Conservation (phyloP, 37 sponge, comb jelly and placozoan genomes). For the Eunapius fragilis region DNA sequence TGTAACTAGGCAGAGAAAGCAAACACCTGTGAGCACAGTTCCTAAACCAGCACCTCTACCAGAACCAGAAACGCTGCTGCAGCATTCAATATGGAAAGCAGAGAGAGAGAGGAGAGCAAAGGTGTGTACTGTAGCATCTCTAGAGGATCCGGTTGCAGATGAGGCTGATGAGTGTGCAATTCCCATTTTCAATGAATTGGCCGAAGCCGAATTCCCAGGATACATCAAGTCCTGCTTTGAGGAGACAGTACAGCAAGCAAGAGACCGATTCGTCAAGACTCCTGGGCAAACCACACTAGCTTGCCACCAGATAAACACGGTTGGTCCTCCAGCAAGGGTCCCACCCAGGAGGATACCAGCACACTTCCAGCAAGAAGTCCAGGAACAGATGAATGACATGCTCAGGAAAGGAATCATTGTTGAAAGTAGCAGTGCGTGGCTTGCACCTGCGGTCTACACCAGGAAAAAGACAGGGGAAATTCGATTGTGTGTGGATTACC, state of each 20-base stretch:
- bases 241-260: constrained; percentile 12
- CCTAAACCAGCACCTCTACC: background rate
- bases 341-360: constrained; percentile 57
- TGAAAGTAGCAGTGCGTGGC: constrained; percentile 64
- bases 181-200: constrained; percentile 9
- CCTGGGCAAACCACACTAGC: too few relatives aligned
- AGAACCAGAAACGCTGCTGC: background rate
- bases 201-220: constrained; percentile 19
- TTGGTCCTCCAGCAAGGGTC: constrained; percentile 37
- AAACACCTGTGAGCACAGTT: too few relatives aligned
- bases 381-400: constrained; percentile 48
- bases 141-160: constrained; percentile 12
- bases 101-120: constrained; percentile 21
- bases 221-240: background rate
- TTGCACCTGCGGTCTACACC: constrained; percentile 70
- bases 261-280: constrained; percentile 44
- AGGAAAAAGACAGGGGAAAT: constrained; percentile 50
- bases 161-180: constrained; percentile 46
- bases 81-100: background rate
- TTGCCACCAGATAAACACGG: constrained; percentile 35
- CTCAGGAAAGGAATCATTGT: constrained; percentile 64
- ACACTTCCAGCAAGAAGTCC: constrained; percentile 55
- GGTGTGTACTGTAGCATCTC: constrained; percentile 35
- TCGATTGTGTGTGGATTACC: constrained; percentile 61
- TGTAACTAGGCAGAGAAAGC: too few relatives aligned